Base-by-base conservation (phyloP, 2,797 vertebrate species). In the Oophaga sylvatica region DNA sequence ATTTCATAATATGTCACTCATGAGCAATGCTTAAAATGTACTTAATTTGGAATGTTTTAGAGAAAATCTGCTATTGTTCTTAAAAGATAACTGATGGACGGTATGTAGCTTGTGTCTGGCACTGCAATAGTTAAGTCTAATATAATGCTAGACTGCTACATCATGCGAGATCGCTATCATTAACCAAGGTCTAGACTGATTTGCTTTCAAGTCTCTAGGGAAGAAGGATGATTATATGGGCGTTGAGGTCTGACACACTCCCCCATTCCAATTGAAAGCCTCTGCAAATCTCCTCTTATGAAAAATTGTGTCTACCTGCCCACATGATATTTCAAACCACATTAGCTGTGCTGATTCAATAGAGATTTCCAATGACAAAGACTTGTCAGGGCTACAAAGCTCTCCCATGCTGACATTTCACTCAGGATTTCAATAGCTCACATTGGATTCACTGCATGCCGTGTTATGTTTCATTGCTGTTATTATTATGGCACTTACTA, bases 101-200 rank as follows among this genome's bases (percentile, higher is more conserved):
- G 17, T 3, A 67, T 70, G 48, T 22, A 31, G 29, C 31, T 65
- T 48, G n/a, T 31, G 1, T 79, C 63, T 16, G 41, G 80, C 41
- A 65, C 20, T 41, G 53, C 15, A 62, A 62, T 35, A 81, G 82
- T 89, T 83, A 80, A 62, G 29, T 57, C 84, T 67, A 75, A 67
- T 81, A 31, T 71, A 65, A 31, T 84, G 82, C 77, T 41, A 80
- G n/a, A 59, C 83, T 88, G 57, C 83, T 80, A 73, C 76, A 78
- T 71, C 70, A 75, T 81, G 17, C 59, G 65, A 68, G 87, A 76
- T 84, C 88, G 70, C 80, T 83, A 83, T 87, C 88, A 89, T 89
- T 87, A 89, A 83, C 88, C 73, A 89, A 87, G 80, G 84, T 86
- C 88, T 89, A 87, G 84, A 89, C 88, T 79, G 88, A 83, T 89